Conservation (phyloP, 1,140 invertebrate species). For the Venturia canescens region DNA sequence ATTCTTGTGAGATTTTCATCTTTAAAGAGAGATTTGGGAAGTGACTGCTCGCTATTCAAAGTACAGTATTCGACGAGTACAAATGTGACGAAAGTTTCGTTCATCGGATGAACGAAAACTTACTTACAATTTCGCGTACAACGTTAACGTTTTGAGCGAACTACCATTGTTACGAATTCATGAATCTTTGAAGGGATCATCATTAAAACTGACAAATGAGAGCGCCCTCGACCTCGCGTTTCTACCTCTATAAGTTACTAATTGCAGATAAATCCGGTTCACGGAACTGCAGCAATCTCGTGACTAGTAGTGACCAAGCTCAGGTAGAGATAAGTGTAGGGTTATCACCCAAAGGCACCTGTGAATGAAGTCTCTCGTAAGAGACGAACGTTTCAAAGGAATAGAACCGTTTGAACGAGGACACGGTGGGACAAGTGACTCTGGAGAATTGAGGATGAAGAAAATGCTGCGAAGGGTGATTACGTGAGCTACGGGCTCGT, state of each 20-base stretch:
- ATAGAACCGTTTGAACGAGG: slow-evolving; percentile 4
- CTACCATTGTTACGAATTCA: too few relatives aligned
- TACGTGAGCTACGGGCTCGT: not conserved
- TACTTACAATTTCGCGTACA: too few relatives aligned
- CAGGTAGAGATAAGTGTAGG: not conserved
- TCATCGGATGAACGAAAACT: too few relatives aligned
- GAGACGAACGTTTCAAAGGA: not conserved
- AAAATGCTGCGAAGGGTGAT: not conserved
- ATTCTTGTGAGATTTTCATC: too few relatives aligned
- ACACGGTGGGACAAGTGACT: not conserved
- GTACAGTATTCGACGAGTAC: too few relatives aligned
- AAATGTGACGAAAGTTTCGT: too few relatives aligned
- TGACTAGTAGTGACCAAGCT: not conserved
- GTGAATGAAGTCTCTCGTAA: not conserved
- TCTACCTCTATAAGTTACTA: not conserved
- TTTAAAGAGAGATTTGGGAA: too few relatives aligned
- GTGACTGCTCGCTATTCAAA: too few relatives aligned
- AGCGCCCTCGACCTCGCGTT: too few relatives aligned
- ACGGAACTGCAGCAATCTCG: not conserved
- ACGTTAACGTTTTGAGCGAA: too few relatives aligned
- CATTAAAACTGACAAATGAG: too few relatives aligned
- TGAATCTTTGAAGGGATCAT: not conserved
- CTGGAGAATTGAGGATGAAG: not conserved
- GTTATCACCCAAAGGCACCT: too few relatives aligned
- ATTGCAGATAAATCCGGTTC: not conserved